A percentile compares a stretch with the other conserved stretches of the same genome.
Conservation (phyloP, 2,797 vertebrate species). For the Lepus oiostolus region DNA sequence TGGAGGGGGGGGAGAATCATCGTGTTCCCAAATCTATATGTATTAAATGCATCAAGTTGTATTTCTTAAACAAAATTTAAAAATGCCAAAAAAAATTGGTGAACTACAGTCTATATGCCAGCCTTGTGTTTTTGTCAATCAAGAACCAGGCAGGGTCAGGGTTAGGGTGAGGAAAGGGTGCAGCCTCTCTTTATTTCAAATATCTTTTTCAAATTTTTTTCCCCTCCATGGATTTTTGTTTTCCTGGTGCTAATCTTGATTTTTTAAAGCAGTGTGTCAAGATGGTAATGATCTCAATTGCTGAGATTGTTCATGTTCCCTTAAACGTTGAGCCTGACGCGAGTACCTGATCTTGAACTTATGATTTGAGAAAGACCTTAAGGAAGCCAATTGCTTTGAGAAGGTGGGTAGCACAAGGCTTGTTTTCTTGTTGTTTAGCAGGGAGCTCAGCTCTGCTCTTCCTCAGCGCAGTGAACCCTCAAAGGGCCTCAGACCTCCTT, state of each 20-base stretch:
- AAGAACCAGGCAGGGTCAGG: background rate
- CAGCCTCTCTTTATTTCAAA: slow-evolving; percentile 12
- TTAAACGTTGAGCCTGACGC: background rate
- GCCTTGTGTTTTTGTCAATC: background rate
- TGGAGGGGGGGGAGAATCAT: too few relatives aligned
- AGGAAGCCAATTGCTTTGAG: slow-evolving; percentile 18
- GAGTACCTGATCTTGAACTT: background rate
- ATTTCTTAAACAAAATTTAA: background rate
- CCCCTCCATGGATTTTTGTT: background rate
- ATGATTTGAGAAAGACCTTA: background rate
- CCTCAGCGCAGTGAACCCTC: background rate
- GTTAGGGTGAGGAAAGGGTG: background rate
- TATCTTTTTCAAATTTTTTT: background rate
- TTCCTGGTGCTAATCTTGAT: background rate
- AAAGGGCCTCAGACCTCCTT: background rate
- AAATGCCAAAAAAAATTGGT: background rate
- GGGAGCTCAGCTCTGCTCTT: background rate
- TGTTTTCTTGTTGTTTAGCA: slow-evolving; percentile 30
- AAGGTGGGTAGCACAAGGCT: background rate
- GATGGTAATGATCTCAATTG: slow-evolving; percentile 36
- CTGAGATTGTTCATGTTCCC: background rate
- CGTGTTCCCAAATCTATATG: too few relatives aligned
- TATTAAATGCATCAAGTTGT: too few relatives aligned
- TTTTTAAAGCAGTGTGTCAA: slow-evolving; percentile 19
- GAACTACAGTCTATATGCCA: background rate